Conservation (phyloP, 92 coral and sea anemone species). For the Phenganax marumi region DNA sequence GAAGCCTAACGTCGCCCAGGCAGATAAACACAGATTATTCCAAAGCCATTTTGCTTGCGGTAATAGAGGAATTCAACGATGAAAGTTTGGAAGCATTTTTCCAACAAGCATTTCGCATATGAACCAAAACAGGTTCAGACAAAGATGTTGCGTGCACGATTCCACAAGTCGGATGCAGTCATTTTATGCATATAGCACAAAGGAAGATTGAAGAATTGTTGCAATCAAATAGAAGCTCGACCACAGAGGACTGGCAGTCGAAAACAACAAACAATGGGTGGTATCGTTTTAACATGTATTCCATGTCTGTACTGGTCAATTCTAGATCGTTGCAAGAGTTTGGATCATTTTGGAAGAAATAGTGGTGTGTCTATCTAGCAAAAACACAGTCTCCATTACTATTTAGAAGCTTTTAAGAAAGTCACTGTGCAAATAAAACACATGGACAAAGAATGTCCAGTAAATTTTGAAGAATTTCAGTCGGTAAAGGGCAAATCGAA, state of each 20-base stretch:
- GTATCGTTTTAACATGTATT: slow-evolving; percentile 39
- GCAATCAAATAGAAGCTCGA: background rate
- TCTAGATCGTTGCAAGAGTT: slow-evolving; percentile 33
- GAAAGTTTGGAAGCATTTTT: slow-evolving; percentile 45
- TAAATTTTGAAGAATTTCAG: background rate
- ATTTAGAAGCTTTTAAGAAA: background rate
- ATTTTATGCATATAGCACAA: slow-evolving; percentile 43
- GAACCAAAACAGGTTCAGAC: background rate
- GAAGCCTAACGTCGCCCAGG: slow-evolving; percentile 22
- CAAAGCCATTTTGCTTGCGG: slow-evolving; percentile 46
- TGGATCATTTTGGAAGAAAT: slow-evolving; percentile 16
- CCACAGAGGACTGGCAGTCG: slow-evolving; percentile 10
- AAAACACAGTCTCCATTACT: slow-evolving; percentile 17
- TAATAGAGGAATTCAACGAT: slow-evolving; percentile 43
- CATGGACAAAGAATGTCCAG: slow-evolving; percentile 13
- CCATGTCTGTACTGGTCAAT: slow-evolving; percentile 42
- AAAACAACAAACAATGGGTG: slow-evolving; percentile 5
- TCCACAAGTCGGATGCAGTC: slow-evolving; percentile 53
- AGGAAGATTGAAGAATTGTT: background rate
- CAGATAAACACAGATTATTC: slow-evolving; percentile 47
- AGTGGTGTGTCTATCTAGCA: slow-evolving; percentile 19
- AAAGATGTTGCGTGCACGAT: slow-evolving; percentile 10
- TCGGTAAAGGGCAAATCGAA: background rate
- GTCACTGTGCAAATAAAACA: slow-evolving; percentile 7
- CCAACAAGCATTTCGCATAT: slow-evolving; percentile 23